Conservation (phyloP, 2,797 vertebrate species). For the Poeciliopsis paucimaculata region DNA sequence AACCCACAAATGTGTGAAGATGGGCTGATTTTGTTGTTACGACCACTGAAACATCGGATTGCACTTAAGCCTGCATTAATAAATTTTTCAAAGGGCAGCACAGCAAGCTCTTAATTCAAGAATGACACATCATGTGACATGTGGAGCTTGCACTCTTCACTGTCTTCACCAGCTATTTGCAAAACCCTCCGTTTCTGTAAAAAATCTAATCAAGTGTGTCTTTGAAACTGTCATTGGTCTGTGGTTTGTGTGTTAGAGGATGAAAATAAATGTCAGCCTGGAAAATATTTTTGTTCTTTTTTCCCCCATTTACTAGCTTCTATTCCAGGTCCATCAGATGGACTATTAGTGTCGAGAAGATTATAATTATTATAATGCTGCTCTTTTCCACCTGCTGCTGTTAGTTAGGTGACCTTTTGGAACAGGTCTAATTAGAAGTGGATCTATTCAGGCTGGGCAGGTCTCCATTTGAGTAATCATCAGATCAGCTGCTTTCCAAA, state of each 20-base stretch:
- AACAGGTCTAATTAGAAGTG: conserved; percentile 22
- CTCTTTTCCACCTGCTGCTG: conserved; percentile 23
- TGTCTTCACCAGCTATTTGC: background rate
- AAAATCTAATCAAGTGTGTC: background rate
- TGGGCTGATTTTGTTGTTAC: conserved; percentile 18
- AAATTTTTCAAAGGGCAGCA: conserved; percentile 1
- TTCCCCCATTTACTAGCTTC: background rate
- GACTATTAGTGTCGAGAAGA: conserved; percentile 6
- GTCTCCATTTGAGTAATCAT: conserved; percentile 10
- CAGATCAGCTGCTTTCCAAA: conserved; percentile 7
- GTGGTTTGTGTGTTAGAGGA: background rate
- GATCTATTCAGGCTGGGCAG: conserved; percentile 12
- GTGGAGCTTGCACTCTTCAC: background rate
- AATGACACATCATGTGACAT: background rate
- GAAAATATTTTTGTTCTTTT: background rate
- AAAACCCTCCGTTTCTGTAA: background rate
- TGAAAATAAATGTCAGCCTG: background rate
- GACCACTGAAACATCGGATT: conserved; percentile 22
- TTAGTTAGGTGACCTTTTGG: conserved; percentile 22
- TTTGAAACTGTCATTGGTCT: background rate
- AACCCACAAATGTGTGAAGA: conserved; percentile 16
- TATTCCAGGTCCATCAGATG: background rate
- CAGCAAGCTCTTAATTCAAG: conserved; percentile 12
- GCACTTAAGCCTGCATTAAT: conserved; percentile 32
- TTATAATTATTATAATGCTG: conserved; percentile 15